Percentiles rank a stretch among this genome's conserved stretches.
Conservation (phyloP, 2,888 invertebrate genomes). For the Nephrocerus scutellatus region DNA sequence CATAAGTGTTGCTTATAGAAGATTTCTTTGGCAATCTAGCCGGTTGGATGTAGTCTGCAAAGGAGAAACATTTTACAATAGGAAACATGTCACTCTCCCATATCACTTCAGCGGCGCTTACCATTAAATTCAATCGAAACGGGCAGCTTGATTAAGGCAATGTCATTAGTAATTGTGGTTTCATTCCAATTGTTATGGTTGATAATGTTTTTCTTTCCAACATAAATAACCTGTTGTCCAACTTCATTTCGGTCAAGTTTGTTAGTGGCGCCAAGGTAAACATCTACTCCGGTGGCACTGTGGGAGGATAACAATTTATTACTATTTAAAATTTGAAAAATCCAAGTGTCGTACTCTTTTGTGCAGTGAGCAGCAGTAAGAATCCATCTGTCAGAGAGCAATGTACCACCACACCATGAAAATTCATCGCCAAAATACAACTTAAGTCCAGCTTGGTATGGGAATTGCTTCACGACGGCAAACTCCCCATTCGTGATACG, state of each 20-base stretch:
- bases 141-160: slow-evolving; percentile 31
- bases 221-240: slow-evolving; percentile 23
- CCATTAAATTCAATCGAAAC: slow-evolving; percentile 23
- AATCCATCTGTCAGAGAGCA: slow-evolving; percentile 28
- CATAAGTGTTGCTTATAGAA: slow-evolving; percentile 22
- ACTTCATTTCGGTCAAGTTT: slow-evolving; percentile 21
- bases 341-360: too few relatives aligned
- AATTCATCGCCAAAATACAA: slow-evolving; percentile 5
- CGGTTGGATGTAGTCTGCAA: slow-evolving; percentile 24
- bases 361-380: slow-evolving; percentile 34
- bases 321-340: too few relatives aligned
- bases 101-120: too few relatives aligned
- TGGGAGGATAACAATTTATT: too few relatives aligned
- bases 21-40: slow-evolving; percentile 25
- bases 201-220: slow-evolving; percentile 20
- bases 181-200: slow-evolving; percentile 26
- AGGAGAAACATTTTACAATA: too few relatives aligned
- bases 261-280: slow-evolving; percentile 26
- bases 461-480: slow-evolving; percentile 23
- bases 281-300: slow-evolving; percentile 20
- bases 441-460: slow-evolving; percentile 25
- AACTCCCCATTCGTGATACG: slow-evolving; percentile 27
- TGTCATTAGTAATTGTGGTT: slow-evolving; percentile 27
- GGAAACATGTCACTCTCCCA: too few relatives aligned
- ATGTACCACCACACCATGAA: slow-evolving; percentile 33